A percentile compares a stretch with the other conserved stretches of the same genome.
These are phyloP conservation scores for Cyaniris semiargus DNA, from an alignment of 2,888 invertebrate species.

Conservation along the genomic window DNA sequence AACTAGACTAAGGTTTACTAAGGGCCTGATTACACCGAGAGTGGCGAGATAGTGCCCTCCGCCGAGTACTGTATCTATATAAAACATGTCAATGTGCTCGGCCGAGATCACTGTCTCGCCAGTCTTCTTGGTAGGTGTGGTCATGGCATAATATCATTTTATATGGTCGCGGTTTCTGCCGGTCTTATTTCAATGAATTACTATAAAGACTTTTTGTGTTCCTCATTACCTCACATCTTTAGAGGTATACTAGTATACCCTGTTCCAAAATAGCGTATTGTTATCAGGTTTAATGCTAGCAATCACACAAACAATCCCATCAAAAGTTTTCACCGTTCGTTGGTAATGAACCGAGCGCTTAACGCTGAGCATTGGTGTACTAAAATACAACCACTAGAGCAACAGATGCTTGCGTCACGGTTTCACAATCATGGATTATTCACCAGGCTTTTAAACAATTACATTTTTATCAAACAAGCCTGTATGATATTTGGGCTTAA, in stretches of 20 bases:
- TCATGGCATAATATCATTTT: no score
- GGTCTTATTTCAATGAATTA: neutral
- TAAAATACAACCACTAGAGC: constrained; percentile 40
- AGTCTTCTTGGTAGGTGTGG: no score
- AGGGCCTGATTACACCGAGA: no score
- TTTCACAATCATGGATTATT: constrained; percentile 40
- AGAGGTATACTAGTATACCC: no score
- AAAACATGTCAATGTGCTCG: no score
- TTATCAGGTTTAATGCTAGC: neutral
- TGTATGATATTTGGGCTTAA: no score
- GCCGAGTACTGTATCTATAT: no score
- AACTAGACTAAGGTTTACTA: neutral
- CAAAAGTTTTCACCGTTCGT: neutral
- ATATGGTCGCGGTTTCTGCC: neutral
- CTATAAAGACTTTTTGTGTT: neutral
- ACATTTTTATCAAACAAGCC: neutral
- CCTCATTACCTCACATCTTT: no score
- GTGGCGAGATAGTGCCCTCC: no score
- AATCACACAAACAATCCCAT: neutral
- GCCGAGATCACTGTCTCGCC: no score
- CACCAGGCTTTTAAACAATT: constrained; percentile 27
- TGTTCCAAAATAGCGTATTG: no score
- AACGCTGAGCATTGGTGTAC: constrained; percentile 31
- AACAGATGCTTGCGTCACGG: constrained; percentile 38
- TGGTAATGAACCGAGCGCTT: neutral